phyloP scores from a whole-genome alignment of 2,797 vertebrate genomes.

The Pseudomugil tenellus region DNA sequence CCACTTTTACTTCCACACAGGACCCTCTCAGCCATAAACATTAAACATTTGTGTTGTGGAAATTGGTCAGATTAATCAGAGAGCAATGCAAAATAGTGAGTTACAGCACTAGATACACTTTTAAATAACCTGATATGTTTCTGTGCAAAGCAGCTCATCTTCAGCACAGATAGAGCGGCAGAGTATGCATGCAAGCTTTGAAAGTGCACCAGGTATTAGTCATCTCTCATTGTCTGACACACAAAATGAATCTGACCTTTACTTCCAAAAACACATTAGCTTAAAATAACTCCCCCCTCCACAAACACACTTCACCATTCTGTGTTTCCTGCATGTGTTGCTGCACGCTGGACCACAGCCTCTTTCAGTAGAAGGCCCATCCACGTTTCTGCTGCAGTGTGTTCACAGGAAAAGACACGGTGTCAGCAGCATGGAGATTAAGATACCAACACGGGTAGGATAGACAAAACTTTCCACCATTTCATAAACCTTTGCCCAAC shows the following conservation, averaged over 20 bases:
- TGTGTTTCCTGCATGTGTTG: constrained; percentile 20
- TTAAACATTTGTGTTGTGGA: not conserved
- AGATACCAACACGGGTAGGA: constrained; percentile 57
- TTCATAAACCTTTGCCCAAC: constrained; percentile 38
- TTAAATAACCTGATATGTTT: constrained; percentile 1
- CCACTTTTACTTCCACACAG: not conserved
- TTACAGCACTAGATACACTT: not conserved
- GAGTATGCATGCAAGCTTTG: not conserved
- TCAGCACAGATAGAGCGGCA: not conserved
- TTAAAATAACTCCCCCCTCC: constrained; percentile 20
- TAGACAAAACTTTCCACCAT: constrained; percentile 39
- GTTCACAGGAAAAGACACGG: constrained; percentile 40
- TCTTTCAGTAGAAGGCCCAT: constrained; percentile 28
- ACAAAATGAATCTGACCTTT: constrained; percentile 41
- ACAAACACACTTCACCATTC: not conserved
- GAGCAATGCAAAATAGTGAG: not conserved
- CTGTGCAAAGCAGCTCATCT: not conserved
- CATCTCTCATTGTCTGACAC: constrained; percentile 10
- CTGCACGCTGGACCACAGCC: constrained; percentile 26
- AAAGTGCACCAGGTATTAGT: constrained; percentile 15
- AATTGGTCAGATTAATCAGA: not conserved
- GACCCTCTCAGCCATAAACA: not conserved
- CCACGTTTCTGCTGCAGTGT: constrained; percentile 50
- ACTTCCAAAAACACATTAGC: constrained; percentile 15
- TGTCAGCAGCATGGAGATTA: constrained; percentile 74